Base-by-base conservation (phyloP, 2,797 vertebrate species). In the Australoheros facetus region DNA sequence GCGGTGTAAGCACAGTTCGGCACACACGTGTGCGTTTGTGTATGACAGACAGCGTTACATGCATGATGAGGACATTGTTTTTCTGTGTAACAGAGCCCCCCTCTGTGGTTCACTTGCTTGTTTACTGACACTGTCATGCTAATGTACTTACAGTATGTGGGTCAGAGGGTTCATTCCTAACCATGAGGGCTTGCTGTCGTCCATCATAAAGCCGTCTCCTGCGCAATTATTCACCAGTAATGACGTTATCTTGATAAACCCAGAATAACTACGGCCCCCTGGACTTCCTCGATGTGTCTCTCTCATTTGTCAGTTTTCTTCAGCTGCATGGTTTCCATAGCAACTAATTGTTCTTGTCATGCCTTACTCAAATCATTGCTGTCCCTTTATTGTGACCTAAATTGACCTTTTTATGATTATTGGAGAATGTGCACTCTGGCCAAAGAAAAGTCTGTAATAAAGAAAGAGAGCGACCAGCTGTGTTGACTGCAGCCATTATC, bases 121-220 rank as follows among this genome's bases (percentile, higher is more conserved):
- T 88, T 93, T 87, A 86, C 87, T 57, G 84, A 83, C 84, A 59
- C 87, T 54, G 73, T 79, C 85, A 82, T 87, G 87, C 90, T 93
- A 93, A 93, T 93, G 87, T 85, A 84, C 89, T 92, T 88, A 48
- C 23, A 66, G 62, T 42, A 83, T 73, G 76, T 56, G 58, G 90
- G 93, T 92, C 92, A 90, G 39, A 45, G 88, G 71, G 92, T 93
- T 93, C 90, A 81, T 79, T 66, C 75, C 2, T 11, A 87, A 88
- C 81, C 87, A 89, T 76, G 78, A 87, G 79, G 72, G 71, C 81
- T 60, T 17, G 45, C 73, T 80, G 79, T 78, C 73, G 34, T 86
- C 73, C 74, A 66, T 85, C 86, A 73, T 73, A 21, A 51, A 73
- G 83, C 70, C 69, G 26, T 83, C 83, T 84, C 81, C 77, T 19